Percentiles rank a stretch among this genome's conserved stretches.
Evolutionary conservation across 2,888 invertebrate species (phyloP).

Genomic region (Spicauda simplicius): DNA sequence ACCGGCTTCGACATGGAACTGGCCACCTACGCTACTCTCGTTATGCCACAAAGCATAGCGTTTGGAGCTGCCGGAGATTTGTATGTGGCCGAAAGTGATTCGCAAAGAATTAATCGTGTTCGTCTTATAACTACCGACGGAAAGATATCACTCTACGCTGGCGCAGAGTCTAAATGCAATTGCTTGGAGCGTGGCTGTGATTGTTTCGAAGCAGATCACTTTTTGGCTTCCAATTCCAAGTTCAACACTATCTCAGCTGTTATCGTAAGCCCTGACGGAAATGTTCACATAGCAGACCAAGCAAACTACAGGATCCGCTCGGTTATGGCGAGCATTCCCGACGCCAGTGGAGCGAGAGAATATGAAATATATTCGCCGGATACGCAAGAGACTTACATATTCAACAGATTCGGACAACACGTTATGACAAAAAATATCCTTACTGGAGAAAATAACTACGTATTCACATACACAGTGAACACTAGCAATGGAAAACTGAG

Average conservation of each 20-base stretch:
- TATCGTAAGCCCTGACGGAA: conserved; percentile 96
- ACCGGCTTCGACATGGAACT: conserved; percentile 93
- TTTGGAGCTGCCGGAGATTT: conserved; percentile 96
- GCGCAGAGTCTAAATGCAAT: conserved; percentile 96
- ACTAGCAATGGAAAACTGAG: conserved; percentile 98
- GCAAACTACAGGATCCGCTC: conserved; percentile 95
- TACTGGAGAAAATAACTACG: conserved; percentile 96
- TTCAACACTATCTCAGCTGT: conserved; percentile 97
- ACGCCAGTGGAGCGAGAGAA: conserved; percentile 92
- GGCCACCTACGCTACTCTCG: conserved; percentile 95
- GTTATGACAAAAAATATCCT: conserved; percentile 96
- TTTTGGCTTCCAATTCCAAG: conserved; percentile 95
- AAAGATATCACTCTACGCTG: conserved; percentile 96
- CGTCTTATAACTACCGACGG: conserved; percentile 97
- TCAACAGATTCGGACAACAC: conserved; percentile 97
- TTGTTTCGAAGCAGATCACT: conserved; percentile 96
- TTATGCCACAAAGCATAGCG: conserved; percentile 97
- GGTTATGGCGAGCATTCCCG: conserved; percentile 95
- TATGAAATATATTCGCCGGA: conserved; percentile 98
- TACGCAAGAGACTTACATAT: conserved; percentile 97
- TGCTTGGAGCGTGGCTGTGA: conserved; percentile 96
- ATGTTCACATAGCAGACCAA: conserved; percentile 98
- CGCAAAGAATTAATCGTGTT: conserved; percentile 96
- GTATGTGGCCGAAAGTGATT: conserved; percentile 98
- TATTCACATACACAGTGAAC: conserved; percentile 98